Evolutionary conservation across 1,140 invertebrate genomes (phyloP).

Genomic region (Drosophila tristis): DNA sequence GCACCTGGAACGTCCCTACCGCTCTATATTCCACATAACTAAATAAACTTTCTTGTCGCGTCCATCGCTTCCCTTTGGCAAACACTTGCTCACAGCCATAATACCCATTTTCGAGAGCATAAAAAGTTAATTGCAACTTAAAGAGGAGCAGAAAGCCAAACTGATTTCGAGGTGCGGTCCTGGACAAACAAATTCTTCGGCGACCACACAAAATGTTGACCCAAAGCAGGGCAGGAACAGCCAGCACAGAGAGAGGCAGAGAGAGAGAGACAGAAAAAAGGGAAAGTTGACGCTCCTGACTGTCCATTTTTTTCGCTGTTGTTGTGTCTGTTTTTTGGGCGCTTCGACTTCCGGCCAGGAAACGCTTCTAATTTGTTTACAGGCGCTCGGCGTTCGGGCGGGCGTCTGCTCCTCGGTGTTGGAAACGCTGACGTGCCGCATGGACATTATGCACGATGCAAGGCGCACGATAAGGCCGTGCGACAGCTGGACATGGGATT

Average conservation of each 20-base stretch:
- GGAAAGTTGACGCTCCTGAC: conserved; percentile 57
- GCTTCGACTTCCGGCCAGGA: conserved; percentile 76
- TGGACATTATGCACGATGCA: conserved; percentile 76
- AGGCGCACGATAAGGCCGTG: conserved; percentile 53
- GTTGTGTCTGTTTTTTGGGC: conserved; percentile 46
- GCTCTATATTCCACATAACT: no score
- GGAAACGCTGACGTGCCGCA: conserved; percentile 53
- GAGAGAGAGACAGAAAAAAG: conserved; percentile 39
- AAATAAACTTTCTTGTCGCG: no score
- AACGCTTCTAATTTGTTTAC: conserved; percentile 81
- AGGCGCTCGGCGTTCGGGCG: conserved; percentile 32
- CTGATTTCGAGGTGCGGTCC: conserved; percentile 70
- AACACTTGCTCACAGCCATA: no score
- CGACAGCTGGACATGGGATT: conserved; percentile 30
- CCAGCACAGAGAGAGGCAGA: neutral
- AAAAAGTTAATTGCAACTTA: conserved; percentile 79
- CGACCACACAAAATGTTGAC: conserved; percentile 69
- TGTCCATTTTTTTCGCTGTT: conserved; percentile 41
- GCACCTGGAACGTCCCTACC: no score
- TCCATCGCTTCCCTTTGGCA: neutral
- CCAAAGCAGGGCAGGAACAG: conserved; percentile 34
- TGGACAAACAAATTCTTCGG: conserved; percentile 75
- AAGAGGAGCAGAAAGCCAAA: conserved; percentile 62
- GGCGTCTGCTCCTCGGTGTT: conserved; percentile 16
- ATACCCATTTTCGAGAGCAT: no score